These are phyloP conservation scores for Fissipunctia ypsillon DNA, from an alignment of 2,888 invertebrate species.

Conservation along the genomic window DNA sequence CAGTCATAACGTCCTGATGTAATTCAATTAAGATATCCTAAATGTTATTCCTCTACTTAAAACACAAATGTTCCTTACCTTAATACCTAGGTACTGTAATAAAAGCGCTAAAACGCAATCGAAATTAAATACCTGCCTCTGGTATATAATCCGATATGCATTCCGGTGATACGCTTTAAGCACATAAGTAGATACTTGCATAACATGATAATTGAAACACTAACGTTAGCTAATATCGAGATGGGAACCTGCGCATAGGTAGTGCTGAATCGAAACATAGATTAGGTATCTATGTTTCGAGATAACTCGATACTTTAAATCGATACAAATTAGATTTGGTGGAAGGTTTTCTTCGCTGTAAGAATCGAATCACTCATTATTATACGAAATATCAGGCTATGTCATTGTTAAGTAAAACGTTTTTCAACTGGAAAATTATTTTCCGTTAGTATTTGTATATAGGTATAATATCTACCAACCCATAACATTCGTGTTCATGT, in stretches of 20 bases:
- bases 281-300: no score
- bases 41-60: not conserved
- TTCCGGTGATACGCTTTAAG: constrained; percentile 45
- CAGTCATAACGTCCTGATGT: not conserved
- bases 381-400: no score
- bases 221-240: constrained; percentile 43
- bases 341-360: not conserved
- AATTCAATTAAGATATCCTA: constrained; percentile 8
- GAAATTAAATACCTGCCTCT: constrained; percentile 28
- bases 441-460: not conserved
- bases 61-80: constrained; percentile 4
- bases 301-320: constrained; percentile 9
- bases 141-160: constrained; percentile 41
- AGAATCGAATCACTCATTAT: not conserved
- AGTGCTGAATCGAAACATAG: not conserved
- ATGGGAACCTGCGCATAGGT: constrained; percentile 2
- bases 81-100: not conserved
- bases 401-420: not conserved
- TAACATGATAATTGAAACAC: constrained; percentile 56
- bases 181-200: constrained; percentile 36
- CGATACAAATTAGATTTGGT: not conserved
- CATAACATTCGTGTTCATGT: constrained; percentile 2
- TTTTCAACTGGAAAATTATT: not conserved
- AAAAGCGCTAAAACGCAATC: constrained; percentile 31
- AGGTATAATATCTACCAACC: not conserved